phyloP scores from a whole-genome alignment of 2,113 vertebrate genomes.

The Phoenicopterus ruber region DNA sequence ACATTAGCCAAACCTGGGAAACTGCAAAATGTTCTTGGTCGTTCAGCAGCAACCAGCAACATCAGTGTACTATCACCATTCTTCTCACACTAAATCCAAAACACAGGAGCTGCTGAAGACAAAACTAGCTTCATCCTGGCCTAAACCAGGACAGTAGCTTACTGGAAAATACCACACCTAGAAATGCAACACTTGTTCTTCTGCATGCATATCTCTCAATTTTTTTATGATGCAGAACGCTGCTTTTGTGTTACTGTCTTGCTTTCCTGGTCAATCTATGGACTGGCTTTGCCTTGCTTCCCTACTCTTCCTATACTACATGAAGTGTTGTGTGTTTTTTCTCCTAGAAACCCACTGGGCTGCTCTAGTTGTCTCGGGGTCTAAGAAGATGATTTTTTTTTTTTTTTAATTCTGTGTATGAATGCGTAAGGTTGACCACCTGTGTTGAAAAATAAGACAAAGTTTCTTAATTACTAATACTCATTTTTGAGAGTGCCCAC shows the following conservation, averaged over 20 bases:
- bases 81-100: no score
- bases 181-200: neutral
- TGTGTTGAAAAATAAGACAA: neutral
- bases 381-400: neutral
- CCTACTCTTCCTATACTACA: neutral
- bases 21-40: no score
- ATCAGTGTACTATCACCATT: no score
- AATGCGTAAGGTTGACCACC: neutral
- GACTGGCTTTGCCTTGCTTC: neutral
- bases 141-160: no score
- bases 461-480: neutral
- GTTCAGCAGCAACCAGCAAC: no score
- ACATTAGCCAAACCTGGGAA: no score
- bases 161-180: neutral
- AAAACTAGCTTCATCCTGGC: no score
- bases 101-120: no score
- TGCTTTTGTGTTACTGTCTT: neutral
- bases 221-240: neutral
- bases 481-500: neutral
- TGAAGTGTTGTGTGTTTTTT: neutral
- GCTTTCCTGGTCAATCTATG: neutral
- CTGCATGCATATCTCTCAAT: rapidly evolving
- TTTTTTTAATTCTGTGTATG: neutral
- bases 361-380: neutral
- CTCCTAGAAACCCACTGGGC: neutral